Conservation (phyloP, 2,888 invertebrate species). For the Pollenia griseotomentosa region DNA sequence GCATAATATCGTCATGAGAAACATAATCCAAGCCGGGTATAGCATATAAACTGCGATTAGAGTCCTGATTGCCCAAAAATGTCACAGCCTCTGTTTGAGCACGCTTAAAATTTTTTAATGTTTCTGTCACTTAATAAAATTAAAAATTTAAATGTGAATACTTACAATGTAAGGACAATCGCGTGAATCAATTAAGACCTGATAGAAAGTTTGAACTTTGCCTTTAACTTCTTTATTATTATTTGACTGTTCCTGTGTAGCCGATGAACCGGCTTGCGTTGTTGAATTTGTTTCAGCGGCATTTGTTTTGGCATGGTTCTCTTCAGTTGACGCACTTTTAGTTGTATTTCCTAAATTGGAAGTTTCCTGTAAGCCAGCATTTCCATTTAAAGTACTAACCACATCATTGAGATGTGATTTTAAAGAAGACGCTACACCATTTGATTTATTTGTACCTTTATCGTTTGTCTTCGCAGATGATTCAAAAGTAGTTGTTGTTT, state of each 20-base stretch:
- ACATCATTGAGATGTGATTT: constrained; percentile 61
- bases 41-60: constrained; percentile 96
- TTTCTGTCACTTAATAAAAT: not conserved
- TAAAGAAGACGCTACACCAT: constrained; percentile 35
- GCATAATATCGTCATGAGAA: constrained; percentile 98
- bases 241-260: constrained; percentile 83
- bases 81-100: constrained; percentile 99
- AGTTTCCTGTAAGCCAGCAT: not conserved
- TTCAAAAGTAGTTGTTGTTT: constrained; percentile 4
- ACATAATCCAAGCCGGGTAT: constrained; percentile 99
- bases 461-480: constrained; percentile 19
- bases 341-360: constrained; percentile 27
- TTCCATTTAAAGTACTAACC: constrained; percentile 35
- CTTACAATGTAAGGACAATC: constrained; percentile 95
- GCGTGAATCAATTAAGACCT: constrained; percentile 98
- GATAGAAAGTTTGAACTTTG: constrained; percentile 97
- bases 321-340: not conserved
- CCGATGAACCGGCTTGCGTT: constrained; percentile 30
- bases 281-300: constrained; percentile 59
- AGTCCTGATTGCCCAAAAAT: constrained; percentile 97
- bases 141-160: not conserved
- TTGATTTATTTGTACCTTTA: constrained; percentile 17
- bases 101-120: constrained; percentile 85
- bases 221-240: constrained; percentile 95
- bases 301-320: constrained; percentile 48